A percentile compares a stretch with the other conserved stretches of the same genome.
Evolutionary conservation across 2,888 invertebrate genomes (phyloP).

Genomic region (Chalcis sispes): DNA sequence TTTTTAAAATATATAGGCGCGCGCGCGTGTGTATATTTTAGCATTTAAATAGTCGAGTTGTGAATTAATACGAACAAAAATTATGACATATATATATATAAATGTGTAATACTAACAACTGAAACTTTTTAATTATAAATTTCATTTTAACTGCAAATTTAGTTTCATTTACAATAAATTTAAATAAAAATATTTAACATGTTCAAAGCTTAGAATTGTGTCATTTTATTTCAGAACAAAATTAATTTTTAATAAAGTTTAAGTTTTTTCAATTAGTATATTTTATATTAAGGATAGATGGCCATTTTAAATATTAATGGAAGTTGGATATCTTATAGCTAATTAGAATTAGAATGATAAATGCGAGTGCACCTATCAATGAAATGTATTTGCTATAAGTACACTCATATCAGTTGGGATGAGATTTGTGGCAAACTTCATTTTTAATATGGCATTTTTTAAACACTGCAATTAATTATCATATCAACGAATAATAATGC

Average conservation of each 20-base stretch:
- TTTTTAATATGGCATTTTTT: slow-evolving; percentile 40
- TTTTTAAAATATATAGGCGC: neutral
- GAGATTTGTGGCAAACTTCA: slow-evolving; percentile 30
- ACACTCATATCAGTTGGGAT: slow-evolving; percentile 43
- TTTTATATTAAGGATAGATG: slow-evolving; percentile 34
- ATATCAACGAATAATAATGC: slow-evolving; percentile 48
- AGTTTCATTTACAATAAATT: too few relatives aligned
- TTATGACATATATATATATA: too few relatives aligned
- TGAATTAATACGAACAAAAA: neutral
- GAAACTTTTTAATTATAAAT: too few relatives aligned
- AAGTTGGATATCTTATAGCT: slow-evolving; percentile 40
- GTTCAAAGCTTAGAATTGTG: too few relatives aligned
- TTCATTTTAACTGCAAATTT: too few relatives aligned
- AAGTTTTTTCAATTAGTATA: slow-evolving; percentile 3
- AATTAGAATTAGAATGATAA: slow-evolving; percentile 49
- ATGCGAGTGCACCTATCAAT: slow-evolving; percentile 33
- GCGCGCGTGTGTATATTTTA: too few relatives aligned
- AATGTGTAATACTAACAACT: too few relatives aligned
- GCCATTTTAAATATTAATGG: slow-evolving; percentile 4
- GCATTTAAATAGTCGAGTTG: too few relatives aligned
- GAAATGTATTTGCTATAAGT: slow-evolving; percentile 45
- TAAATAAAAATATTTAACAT: too few relatives aligned
- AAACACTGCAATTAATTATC: slow-evolving; percentile 47
- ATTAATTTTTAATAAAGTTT: neutral
- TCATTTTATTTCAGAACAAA: too few relatives aligned